These are phyloP conservation scores for Norana najaformis DNA, from an alignment of 2,888 invertebrate species.

Conservation along the genomic window DNA sequence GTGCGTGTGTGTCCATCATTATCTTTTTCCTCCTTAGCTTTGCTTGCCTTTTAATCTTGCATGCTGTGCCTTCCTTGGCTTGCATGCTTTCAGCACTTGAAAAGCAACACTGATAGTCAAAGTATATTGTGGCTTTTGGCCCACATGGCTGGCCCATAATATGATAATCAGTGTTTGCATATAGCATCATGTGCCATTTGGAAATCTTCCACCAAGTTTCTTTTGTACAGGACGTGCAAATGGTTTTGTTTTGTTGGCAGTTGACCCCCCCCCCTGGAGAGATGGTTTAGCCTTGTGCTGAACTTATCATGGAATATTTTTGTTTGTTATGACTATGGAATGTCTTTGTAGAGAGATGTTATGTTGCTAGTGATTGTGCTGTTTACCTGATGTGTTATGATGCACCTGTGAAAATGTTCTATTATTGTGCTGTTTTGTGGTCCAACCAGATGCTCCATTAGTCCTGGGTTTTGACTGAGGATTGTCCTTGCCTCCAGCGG, in stretches of 20 bases:
- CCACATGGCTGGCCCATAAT: background rate
- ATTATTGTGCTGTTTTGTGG: background rate
- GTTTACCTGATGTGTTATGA: background rate
- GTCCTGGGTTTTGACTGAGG: background rate
- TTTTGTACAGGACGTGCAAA: background rate
- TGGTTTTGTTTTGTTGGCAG: background rate
- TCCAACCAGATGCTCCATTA: background rate
- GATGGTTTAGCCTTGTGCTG: background rate
- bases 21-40: too few relatives aligned
- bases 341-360: background rate
- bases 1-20: background rate
- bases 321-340: background rate
- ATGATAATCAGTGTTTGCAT: background rate
- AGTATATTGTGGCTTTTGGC: background rate
- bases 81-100: background rate
- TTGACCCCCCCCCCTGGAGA: too few relatives aligned
- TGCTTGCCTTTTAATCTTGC: background rate
- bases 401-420: background rate
- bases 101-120: background rate
- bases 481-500: too few relatives aligned
- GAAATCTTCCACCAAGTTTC: background rate
- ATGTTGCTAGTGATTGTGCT: background rate
- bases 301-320: background rate
- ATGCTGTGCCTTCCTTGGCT: background rate
- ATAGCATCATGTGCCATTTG: background rate